Evolutionary conservation across 2,113 vertebrate genomes (phyloP), one percentile per base, ranked within the genome.

Genomic region (Tamias sibiricus): DNA sequence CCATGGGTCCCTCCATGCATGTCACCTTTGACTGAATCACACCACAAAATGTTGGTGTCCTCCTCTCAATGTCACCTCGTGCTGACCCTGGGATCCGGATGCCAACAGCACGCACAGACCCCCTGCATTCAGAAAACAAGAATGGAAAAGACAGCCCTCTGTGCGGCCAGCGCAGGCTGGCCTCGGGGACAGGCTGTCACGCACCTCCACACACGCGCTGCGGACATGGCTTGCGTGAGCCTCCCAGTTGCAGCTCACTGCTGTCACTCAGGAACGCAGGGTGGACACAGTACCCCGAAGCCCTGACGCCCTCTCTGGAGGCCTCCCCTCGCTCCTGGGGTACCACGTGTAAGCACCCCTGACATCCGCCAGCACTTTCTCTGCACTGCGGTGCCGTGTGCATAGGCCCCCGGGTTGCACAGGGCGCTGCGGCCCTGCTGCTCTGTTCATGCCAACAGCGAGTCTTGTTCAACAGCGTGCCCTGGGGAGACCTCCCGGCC

Each of bases 31-130:
- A n/a, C n/a, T n/a, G n/a, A n/a, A n/a, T n/a, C n/a, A 32, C 64
- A 28, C 28, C 30, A 32, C 30, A 66, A 19, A 59, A 59, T 1
- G 11, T 4, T 4, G 4, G 28, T 2, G 6, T 68, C 40, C 37
- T 13, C 10, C 47, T 40, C 17, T 3, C 32, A 32, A 47, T n/a
- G 52, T 74, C 62, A 16, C 17, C 40, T 20, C 17, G 11, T 69
- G 40, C 49, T 81, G 35, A 16, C 0, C 64, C 66, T 68, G 32
- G 66, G 6, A 32, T 35, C 17, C 14, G 12, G 30, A 68, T n/a
- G 35, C 66, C 13, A 35, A 2, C 32, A 35, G 14, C 66, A 0
- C 28, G 0, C 2, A 37, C 40, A 26, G 40, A 75, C 11, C 1
- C 4, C 17, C 1, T 1, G 47, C 22, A 1, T 28, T 42, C 79